Percentiles rank a stretch among this genome's conserved stretches.
Conservation (phyloP, 2,888 invertebrate genomes). For the Villa cingulata region DNA sequence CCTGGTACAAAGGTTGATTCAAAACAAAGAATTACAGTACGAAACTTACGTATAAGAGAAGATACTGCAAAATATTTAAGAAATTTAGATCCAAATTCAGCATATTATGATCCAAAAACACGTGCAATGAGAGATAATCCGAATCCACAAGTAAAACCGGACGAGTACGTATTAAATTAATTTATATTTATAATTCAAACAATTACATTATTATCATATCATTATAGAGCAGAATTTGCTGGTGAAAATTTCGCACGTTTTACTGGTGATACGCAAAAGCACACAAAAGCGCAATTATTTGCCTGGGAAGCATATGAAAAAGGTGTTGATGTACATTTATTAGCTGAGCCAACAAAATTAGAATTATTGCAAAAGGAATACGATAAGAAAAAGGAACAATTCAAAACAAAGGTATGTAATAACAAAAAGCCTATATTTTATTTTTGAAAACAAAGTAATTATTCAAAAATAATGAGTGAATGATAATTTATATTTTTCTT, state of each 20-base stretch:
- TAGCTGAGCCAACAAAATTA: conserved; percentile 96
- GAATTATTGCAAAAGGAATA: conserved; percentile 84
- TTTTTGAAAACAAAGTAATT: background rate
- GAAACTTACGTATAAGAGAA: conserved; percentile 94
- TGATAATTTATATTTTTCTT: conserved; percentile 38
- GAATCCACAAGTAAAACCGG: conserved; percentile 45
- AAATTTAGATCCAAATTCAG: conserved; percentile 93
- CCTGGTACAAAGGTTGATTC: conserved; percentile 99
- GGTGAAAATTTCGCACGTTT: conserved; percentile 96
- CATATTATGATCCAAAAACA: conserved; percentile 98
- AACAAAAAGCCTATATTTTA: background rate
- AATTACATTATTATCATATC: background rate
- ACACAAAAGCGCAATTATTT: conserved; percentile 85
- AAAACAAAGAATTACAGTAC: conserved; percentile 95
- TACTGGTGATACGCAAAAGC: conserved; percentile 83
- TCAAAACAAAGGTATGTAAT: conserved; percentile 46
- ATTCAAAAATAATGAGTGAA: too few relatives aligned
- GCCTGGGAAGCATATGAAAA: conserved; percentile 94
- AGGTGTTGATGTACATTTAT: conserved; percentile 85
- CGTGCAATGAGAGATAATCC: conserved; percentile 98
- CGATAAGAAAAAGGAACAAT: conserved; percentile 74
- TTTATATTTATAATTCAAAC: background rate
- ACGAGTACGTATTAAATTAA: conserved; percentile 41
- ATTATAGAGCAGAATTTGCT: conserved; percentile 56
- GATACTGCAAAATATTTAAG: conserved; percentile 97